Evolutionary conservation across 2,113 vertebrate genomes (phyloP).

Genomic region (Anolis carolinensis): DNA sequence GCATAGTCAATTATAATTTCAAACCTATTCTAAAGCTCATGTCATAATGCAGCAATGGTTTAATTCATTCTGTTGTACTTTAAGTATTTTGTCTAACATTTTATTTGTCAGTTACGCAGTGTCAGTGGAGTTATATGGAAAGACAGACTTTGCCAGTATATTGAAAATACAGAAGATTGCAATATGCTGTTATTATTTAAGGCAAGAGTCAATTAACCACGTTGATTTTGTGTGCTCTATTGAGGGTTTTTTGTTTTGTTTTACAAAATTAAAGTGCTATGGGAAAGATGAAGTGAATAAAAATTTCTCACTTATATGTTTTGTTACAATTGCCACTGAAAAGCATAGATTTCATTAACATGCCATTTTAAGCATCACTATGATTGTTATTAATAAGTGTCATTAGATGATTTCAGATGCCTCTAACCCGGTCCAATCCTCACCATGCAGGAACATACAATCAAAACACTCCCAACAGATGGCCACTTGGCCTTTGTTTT

Average conservation of each 20-base stretch:
- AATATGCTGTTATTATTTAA: constrained; percentile 15
- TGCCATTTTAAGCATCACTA: background rate
- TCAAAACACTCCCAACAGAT: no score
- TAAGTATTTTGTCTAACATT: constrained; percentile 32
- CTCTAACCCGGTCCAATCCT: no score
- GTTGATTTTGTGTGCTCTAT: background rate
- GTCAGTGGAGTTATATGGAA: background rate
- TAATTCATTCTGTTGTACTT: background rate
- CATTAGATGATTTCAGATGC: constrained; percentile 1
- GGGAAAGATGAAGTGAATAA: background rate
- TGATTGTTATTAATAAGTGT: background rate
- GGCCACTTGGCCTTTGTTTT: no score
- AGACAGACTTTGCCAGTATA: background rate
- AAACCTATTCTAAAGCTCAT: constrained; percentile 35
- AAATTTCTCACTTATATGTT: constrained; percentile 7
- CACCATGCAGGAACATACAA: no score
- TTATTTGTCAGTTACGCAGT: background rate
- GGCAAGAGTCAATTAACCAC: background rate
- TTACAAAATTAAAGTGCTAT: background rate
- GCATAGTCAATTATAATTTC: constrained; percentile 12
- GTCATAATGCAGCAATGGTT: background rate
- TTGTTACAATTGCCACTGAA: constrained; percentile 20
- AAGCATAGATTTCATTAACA: constrained; percentile 5
- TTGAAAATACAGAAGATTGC: constrained; percentile 10
- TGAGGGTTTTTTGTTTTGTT: background rate